Conservation (phyloP, 2,797 vertebrate species). For the Pseudopleuronectes americanus region DNA sequence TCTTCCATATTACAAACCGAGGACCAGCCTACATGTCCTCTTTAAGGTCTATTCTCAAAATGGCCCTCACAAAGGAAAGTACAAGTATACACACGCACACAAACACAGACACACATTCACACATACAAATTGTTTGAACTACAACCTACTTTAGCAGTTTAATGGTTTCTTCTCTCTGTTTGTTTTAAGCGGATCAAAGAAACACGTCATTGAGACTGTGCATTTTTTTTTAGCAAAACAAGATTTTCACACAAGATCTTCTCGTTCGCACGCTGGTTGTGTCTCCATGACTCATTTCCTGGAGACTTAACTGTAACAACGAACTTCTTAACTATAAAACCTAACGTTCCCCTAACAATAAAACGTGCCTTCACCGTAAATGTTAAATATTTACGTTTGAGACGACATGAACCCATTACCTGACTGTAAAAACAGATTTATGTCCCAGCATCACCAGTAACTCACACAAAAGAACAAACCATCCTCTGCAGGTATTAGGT, state of each 20-base stretch:
- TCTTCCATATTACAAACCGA: too few relatives aligned
- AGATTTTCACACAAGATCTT: not conserved
- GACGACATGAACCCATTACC: not conserved
- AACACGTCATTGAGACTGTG: conserved; percentile 18
- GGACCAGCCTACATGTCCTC: too few relatives aligned
- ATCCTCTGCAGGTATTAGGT: conserved; percentile 13
- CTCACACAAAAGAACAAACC: not conserved
- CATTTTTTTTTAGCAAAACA: conserved; percentile 52
- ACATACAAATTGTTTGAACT: not conserved
- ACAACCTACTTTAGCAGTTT: not conserved
- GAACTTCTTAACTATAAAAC: too few relatives aligned
- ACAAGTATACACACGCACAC: not conserved
- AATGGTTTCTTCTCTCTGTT: conserved; percentile 1
- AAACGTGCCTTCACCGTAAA: too few relatives aligned
- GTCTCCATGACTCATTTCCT: too few relatives aligned
- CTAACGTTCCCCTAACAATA: too few relatives aligned
- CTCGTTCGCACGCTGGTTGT: not conserved
- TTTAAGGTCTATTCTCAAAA: too few relatives aligned
- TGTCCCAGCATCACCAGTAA: not conserved
- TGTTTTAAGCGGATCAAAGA: conserved; percentile 34
- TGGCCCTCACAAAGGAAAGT: too few relatives aligned
- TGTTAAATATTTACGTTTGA: too few relatives aligned
- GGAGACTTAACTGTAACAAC: too few relatives aligned
- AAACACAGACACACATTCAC: not conserved
- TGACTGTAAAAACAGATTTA: not conserved